Evolutionary conservation across 2,888 invertebrate genomes (phyloP), one percentile per base, ranked within the genome.

Genomic region (Taphrorychus bicolor): DNA sequence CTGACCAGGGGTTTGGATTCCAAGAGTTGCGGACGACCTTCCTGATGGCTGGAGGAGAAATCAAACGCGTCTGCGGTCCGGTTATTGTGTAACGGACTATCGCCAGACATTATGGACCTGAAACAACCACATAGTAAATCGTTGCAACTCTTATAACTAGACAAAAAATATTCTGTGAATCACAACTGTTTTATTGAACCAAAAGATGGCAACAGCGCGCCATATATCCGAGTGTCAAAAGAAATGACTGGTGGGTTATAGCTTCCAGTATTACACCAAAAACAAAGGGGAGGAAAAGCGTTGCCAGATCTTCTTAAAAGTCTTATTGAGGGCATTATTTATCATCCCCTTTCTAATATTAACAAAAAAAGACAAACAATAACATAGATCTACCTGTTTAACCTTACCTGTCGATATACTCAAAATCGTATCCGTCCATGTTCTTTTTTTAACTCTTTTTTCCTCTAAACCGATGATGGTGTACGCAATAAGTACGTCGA

Each of bases 61-160:
- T 76, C 75, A 68, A 76, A 76, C 5, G 74, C 67, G 49, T 78
- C 76, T 58, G 76, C 74, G 5, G 69, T 66, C 5, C 66, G 59
- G 48, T 73, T 72, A 64, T 76, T 74, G 17, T 77, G 74, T 41
- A 73, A 71, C 7, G 77, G 76, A 24, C 76, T 76, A 59, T 78
- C 77, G 9, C 77, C 78, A 16, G 78, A 77, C 78, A 78, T 78
- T 58, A 75, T 76, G n/a, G 75, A 75, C 69, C 76, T 76, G 66
- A 17, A n/a, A n/a, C n/a, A n/a, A n/a, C n/a, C n/a, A n/a, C n/a
- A n/a, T n/a, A n/a, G n/a, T n/a, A n/a, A n/a, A n/a, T n/a, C n/a
- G n/a, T n/a, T n/a, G n/a, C n/a, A n/a, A n/a, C n/a, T n/a, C n/a
- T n/a, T n/a, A n/a, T n/a, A n/a, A n/a, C n/a, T n/a, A n/a, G n/a